These are phyloP conservation scores for Nasonovia ribisnigri DNA, from an alignment of 2,888 invertebrate genomes.

Conservation along the genomic window DNA sequence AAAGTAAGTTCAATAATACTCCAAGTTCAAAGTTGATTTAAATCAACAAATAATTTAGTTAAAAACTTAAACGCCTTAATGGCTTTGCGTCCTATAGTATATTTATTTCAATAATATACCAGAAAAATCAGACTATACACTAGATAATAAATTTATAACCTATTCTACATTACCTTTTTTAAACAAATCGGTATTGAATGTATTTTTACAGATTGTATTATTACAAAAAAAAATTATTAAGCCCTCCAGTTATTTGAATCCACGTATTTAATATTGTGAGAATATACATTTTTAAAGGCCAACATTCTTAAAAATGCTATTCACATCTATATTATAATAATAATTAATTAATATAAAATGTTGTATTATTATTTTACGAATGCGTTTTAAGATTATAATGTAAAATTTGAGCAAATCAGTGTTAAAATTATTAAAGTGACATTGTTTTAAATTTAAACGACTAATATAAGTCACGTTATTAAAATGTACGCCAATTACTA, in stretches of 20 bases:
- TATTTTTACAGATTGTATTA: not conserved
- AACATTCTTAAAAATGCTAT: not conserved
- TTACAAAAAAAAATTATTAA: not conserved
- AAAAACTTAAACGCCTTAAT: not conserved
- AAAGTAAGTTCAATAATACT: not conserved
- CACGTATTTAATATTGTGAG: not conserved
- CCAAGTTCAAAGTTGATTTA: not conserved
- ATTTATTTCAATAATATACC: not conserved
- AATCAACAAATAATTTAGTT: not conserved
- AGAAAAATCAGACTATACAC: not conserved
- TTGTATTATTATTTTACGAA: not conserved
- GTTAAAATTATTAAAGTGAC: not conserved
- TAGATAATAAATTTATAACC: not conserved
- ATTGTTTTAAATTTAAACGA: not conserved
- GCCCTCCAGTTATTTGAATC: not conserved
- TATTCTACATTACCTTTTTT: not conserved
- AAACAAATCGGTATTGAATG: not conserved
- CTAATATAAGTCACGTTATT: not conserved
- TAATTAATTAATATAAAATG: not conserved
- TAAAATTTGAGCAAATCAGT: not conserved
- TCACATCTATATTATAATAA: not conserved
- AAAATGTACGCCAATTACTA: not conserved
- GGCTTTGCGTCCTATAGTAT: not conserved
- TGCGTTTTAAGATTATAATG: not conserved
- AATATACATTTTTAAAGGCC: not conserved